These are phyloP conservation scores for Abrostola triplasia DNA, from an alignment of 2,888 invertebrate genomes.

Conservation along the genomic window DNA sequence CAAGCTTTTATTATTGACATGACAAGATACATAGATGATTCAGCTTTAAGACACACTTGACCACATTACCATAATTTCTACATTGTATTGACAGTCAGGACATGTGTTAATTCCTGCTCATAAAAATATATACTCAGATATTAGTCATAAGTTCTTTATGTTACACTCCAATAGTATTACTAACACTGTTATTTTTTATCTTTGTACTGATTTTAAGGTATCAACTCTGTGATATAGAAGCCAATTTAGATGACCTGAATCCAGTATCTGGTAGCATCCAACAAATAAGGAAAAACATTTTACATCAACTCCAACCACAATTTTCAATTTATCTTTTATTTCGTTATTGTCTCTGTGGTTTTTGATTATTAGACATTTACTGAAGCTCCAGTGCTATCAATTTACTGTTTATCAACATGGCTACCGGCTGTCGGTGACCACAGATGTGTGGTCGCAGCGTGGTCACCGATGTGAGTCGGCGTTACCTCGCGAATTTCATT, in stretches of 20 bases:
- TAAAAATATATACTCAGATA: slow-evolving; percentile 21
- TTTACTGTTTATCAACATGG: not conserved
- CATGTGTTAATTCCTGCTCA: slow-evolving; percentile 7
- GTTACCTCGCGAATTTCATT: slow-evolving; percentile 39
- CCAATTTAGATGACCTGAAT: slow-evolving; percentile 1
- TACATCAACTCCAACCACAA: not conserved
- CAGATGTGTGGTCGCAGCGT: slow-evolving; percentile 16
- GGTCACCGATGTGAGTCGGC: slow-evolving; percentile 29
- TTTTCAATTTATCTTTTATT: slow-evolving; percentile 3
- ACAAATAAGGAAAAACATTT: not conserved
- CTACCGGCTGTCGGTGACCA: slow-evolving; percentile 7
- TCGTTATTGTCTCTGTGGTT: not conserved
- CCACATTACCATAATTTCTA: slow-evolving; percentile 10
- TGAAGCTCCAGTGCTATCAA: not conserved
- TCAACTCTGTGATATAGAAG: not conserved
- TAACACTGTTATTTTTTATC: too few species aligned
- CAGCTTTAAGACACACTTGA: not conserved
- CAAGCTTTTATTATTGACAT: not conserved
- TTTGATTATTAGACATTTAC: not conserved
- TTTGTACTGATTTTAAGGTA: too few species aligned
- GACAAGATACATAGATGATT: not conserved
- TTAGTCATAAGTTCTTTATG: slow-evolving; percentile 27
- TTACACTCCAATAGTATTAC: slow-evolving; percentile 22
- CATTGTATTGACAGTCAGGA: slow-evolving; percentile 28
- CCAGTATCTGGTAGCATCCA: not conserved